Evolutionary conservation across 2,113 vertebrate species (phyloP).

Genomic region (Chionomys nivalis): DNA sequence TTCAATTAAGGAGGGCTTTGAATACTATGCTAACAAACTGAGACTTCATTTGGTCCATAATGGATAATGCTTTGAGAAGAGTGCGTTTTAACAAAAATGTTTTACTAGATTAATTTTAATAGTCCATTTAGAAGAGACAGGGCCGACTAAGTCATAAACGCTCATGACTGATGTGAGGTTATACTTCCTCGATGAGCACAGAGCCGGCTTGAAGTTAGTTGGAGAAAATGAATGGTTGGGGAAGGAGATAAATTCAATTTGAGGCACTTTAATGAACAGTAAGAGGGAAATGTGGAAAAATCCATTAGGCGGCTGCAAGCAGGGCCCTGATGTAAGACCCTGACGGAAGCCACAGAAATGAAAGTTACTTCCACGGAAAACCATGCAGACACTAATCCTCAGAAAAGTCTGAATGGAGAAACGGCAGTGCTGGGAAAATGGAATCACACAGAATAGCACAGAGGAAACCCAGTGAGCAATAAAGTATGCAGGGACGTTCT

Average conservation of each 20-base stretch:
- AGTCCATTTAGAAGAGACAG: not conserved
- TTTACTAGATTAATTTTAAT: conserved; percentile 25
- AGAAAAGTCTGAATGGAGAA: not conserved
- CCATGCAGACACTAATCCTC: not conserved
- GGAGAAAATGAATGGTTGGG: not conserved
- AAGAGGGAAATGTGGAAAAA: conserved; percentile 6
- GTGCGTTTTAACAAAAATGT: not conserved
- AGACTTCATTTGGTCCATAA: conserved; percentile 4
- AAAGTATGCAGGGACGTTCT: not conserved
- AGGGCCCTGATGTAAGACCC: not conserved
- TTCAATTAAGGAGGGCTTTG: conserved; percentile 41
- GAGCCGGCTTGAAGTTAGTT: conserved; percentile 6
- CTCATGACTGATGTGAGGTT: not conserved
- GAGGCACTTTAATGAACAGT: conserved; percentile 26
- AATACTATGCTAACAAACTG: not conserved
- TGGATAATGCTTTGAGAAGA: not conserved
- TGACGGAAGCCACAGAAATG: not conserved
- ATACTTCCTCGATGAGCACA: not conserved
- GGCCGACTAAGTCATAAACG: not conserved
- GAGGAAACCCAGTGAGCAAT: not conserved
- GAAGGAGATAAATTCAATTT: not conserved
- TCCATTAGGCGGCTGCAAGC: not conserved
- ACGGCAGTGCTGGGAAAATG: not conserved
- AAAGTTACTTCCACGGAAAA: not conserved
- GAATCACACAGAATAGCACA: not conserved